A percentile compares a stretch with the other conserved stretches of the same genome.
Conservation (phyloP, 2,797 vertebrate genomes). For the Syndactyla subalaris region DNA sequence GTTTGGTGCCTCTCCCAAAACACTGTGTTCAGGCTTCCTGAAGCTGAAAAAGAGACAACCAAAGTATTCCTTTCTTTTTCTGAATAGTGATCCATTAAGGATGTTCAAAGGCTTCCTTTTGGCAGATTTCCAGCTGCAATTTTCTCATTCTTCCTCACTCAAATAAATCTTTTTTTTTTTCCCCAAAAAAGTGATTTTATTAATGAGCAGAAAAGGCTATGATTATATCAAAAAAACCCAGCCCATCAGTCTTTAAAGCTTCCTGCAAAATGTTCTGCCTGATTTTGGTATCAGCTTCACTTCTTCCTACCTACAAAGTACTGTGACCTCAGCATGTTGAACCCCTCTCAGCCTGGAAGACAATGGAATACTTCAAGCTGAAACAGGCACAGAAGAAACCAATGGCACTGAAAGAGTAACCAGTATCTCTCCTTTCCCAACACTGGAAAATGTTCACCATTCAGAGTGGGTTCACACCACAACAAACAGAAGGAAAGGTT, state of each 20-base stretch:
- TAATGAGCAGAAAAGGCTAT: neutral
- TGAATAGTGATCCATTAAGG: neutral
- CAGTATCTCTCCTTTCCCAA: neutral
- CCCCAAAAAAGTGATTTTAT: neutral
- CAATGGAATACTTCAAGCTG: neutral
- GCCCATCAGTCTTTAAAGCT: neutral
- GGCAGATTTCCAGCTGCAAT: neutral
- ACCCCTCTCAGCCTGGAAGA: neutral
- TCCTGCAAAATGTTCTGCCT: neutral
- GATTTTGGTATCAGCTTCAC: neutral
- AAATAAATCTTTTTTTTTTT: neutral
- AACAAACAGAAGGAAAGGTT: neutral
- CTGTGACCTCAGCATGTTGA: neutral
- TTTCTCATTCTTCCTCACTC: neutral
- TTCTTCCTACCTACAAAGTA: neutral
- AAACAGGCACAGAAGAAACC: neutral
- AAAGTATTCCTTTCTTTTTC: neutral
- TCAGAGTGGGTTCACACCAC: neutral
- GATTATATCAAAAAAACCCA: neutral
- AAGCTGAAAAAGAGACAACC: neutral
- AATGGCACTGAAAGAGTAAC: neutral
- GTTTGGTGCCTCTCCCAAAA: neutral
- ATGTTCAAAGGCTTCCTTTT: neutral
- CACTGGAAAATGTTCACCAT: neutral
- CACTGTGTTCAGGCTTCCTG: neutral